Base-by-base conservation (phyloP, 2,888 invertebrate genomes). In the Volucella zonaria region DNA sequence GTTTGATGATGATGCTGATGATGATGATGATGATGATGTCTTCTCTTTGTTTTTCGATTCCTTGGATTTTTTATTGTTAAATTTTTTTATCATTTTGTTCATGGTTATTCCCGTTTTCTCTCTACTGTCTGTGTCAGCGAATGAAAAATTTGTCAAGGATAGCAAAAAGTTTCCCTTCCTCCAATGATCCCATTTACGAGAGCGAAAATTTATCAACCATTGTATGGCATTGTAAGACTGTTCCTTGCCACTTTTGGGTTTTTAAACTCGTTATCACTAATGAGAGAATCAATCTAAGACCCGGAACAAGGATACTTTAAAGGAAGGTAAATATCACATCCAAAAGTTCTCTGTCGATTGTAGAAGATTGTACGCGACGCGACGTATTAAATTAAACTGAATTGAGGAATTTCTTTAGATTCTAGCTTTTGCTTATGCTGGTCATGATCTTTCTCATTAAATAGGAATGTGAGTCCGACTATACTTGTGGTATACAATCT, bases 301-400 rank as follows among this genome's bases (percentile, higher is more conserved):
- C 18, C 1, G 23, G 42, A 31, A 52, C 56, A 58, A 15, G 11
- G 18, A 71, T 59, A 52, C 61, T 51, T 15, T 49, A 56, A 42
- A 11, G n/a, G 42, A 15, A 61, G 52, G 15, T 8, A 51, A 23
- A 64, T 23, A 40, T 54, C 52, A 71, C 31, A 42, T 42, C 52
- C 45, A 61, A 38, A 31, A 10, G 31, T 61, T 47, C 38, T 23
- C 12, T 52, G 56, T 75, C 74, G 56, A 77, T 82, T 77, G 76
- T 56, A 73, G 0, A 78, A 78, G 74, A 83, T 79, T 6, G 31
- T 31, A 31, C 31, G 31, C 31, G 31, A 31, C 31, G 31, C 83
- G 71, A 71, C 75, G 79, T 59, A 49, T 75, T 43, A 54, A 75
- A 79, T 54, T 59, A 43, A 71, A 83, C 83, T 83, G 75, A 61